Conservation (phyloP, 2,888 invertebrate genomes). For the Acleris holmiana region DNA sequence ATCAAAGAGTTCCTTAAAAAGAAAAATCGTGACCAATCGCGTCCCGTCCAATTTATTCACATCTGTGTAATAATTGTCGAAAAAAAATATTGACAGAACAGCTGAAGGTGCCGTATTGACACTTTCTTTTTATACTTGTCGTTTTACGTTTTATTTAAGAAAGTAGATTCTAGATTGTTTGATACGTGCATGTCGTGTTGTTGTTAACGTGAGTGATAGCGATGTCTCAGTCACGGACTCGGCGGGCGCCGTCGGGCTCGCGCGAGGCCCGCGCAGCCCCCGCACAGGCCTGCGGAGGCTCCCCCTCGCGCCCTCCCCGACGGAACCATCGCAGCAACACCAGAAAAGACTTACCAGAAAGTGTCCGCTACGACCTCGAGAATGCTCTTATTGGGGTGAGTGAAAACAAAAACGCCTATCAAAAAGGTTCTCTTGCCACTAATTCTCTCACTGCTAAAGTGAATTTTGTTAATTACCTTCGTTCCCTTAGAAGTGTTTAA, state of each 20-base stretch:
- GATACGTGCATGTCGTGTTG: constrained; percentile 25
- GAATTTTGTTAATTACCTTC: no score
- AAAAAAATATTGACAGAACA: constrained; percentile 49
- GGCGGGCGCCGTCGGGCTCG: constrained; percentile 45
- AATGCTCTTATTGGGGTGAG: constrained; percentile 74
- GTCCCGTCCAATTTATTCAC: not conserved
- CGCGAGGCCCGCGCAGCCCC: constrained; percentile 12
- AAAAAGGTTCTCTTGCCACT: no score
- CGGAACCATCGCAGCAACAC: constrained; percentile 49
- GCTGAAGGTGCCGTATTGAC: constrained; percentile 55
- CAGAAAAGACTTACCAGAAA: constrained; percentile 66
- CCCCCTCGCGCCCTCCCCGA: no score
- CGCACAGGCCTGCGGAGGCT: no score
- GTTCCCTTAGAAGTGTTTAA: no score
- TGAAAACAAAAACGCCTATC: constrained; percentile 28
- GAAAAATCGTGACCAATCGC: no score
- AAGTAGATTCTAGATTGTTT: constrained; percentile 40
- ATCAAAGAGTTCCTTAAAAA: no score
- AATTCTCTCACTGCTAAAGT: no score
- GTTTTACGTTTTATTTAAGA: constrained; percentile 51
- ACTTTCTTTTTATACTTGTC: constrained; percentile 51
- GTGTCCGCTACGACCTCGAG: constrained; percentile 69
- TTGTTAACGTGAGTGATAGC: constrained; percentile 37
- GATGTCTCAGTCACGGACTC: constrained; percentile 56
- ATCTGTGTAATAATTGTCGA: constrained; percentile 11